A percentile compares a stretch with the other conserved stretches of the same genome.
Conservation (phyloP, 1,140 invertebrate genomes). For the Drosophila leontia region DNA sequence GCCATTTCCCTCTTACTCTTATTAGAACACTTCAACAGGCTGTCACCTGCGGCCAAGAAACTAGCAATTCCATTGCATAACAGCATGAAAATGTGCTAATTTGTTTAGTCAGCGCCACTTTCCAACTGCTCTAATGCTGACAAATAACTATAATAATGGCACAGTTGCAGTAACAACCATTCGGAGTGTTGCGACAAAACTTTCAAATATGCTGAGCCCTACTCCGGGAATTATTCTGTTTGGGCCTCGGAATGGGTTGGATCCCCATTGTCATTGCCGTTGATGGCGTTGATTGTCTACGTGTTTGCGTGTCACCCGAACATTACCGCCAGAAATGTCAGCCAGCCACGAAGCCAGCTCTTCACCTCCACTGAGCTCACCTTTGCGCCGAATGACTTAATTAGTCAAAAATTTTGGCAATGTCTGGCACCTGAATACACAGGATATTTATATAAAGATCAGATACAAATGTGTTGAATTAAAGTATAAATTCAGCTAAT, state of each 20-base stretch:
- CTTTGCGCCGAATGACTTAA: slow-evolving; percentile 59
- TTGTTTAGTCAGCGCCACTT: slow-evolving; percentile 56
- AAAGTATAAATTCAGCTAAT: not conserved
- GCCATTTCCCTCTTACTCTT: slow-evolving; percentile 23
- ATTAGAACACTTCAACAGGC: slow-evolving; percentile 39
- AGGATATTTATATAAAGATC: not conserved
- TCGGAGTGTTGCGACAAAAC: slow-evolving; percentile 60
- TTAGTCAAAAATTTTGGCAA: slow-evolving; percentile 74
- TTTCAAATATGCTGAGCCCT: slow-evolving; percentile 70
- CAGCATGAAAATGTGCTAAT: slow-evolving; percentile 62
- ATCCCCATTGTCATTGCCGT: slow-evolving; percentile 42
- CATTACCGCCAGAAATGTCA: slow-evolving; percentile 53
- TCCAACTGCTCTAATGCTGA: slow-evolving; percentile 56
- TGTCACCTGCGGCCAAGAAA: slow-evolving; percentile 24
- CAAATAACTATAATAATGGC: slow-evolving; percentile 65
- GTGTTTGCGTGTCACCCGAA: slow-evolving; percentile 70
- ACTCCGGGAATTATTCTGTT: slow-evolving; percentile 27
- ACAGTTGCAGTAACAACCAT: slow-evolving; percentile 28
- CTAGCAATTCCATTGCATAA: slow-evolving; percentile 47
- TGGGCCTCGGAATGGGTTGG: slow-evolving; percentile 4
- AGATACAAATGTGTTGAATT: not conserved
- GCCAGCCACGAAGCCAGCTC: slow-evolving; percentile 27
- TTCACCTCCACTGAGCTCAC: not conserved
- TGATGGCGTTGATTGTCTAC: slow-evolving; percentile 74
- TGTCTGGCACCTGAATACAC: slow-evolving; percentile 26